Evolutionary conservation across 1,140 invertebrate genomes (phyloP).

Genomic region (Ceratosolen solmsi): DNA sequence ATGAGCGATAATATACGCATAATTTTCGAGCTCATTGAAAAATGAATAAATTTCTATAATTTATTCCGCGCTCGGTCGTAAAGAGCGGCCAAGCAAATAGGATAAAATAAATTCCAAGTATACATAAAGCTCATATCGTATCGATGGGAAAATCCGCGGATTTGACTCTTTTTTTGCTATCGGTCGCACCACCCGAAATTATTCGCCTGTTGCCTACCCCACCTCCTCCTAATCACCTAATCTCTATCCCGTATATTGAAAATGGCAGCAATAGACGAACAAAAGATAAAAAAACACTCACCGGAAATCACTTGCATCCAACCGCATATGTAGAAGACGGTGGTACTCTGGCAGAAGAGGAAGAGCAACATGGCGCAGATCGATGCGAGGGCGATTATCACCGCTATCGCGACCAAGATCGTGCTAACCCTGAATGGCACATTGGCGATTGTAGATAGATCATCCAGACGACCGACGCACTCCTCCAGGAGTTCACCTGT

Average conservation of each 20-base stretch:
- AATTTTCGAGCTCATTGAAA: not conserved
- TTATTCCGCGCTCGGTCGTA: not conserved
- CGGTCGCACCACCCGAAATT: no score
- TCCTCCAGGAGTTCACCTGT: conserved; percentile 80
- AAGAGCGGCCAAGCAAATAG: not conserved
- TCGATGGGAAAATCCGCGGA: not conserved
- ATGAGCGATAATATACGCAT: not conserved
- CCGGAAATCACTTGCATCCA: conserved; percentile 95
- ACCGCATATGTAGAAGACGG: conserved; percentile 93
- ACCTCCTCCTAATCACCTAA: no score
- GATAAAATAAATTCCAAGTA: not conserved
- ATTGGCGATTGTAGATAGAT: conserved; percentile 87
- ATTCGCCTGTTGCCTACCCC: no score
- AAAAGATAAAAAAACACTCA: conserved; percentile 73
- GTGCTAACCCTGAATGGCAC: conserved; percentile 88
- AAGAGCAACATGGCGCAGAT: conserved; percentile 93
- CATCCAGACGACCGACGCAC: conserved; percentile 88
- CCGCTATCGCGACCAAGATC: conserved; percentile 89
- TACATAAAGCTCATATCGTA: not conserved
- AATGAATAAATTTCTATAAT: conserved; percentile 4
- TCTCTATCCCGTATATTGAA: no score
- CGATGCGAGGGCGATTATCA: conserved; percentile 87
- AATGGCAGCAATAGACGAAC: no score
- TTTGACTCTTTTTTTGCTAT: not conserved
- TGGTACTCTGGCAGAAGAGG: conserved; percentile 94